These are phyloP conservation scores for Pogonomyrmex barbatus DNA, from an alignment of 1,140 invertebrate genomes.

Conservation along the genomic window DNA sequence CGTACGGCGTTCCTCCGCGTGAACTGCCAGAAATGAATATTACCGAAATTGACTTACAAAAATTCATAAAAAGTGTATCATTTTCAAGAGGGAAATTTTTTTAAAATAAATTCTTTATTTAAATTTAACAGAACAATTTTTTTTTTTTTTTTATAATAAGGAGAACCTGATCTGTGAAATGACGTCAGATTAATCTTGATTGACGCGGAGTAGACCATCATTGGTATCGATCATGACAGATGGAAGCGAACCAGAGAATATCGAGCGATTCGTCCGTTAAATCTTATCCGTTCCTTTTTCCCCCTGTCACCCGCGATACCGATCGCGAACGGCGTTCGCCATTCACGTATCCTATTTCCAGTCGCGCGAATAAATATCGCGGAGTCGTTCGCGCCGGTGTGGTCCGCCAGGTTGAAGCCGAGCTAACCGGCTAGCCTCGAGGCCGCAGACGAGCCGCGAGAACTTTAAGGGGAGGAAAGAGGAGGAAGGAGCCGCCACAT, in stretches of 20 bases:
- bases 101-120: not conserved
- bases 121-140: slow-evolving; percentile 7
- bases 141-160: not conserved
- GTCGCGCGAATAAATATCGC: slow-evolving; percentile 34
- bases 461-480: not conserved
- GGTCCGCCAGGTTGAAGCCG: slow-evolving; percentile 65
- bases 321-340: slow-evolving; percentile 1
- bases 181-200: not conserved
- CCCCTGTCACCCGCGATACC: not conserved
- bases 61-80: not conserved
- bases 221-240: not conserved
- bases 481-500: not conserved
- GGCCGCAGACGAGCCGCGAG: slow-evolving; percentile 57
- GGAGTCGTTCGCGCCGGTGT: slow-evolving; percentile 50
- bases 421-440: slow-evolving; percentile 63
- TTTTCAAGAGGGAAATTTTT: too few relatives aligned
- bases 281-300: not conserved
- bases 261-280: not conserved
- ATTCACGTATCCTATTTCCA: slow-evolving; percentile 53
- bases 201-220: not conserved
- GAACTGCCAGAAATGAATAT: slow-evolving; percentile 19
- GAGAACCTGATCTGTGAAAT: not conserved
- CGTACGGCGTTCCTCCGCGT: not conserved
- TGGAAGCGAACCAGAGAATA: not conserved
- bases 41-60: not conserved